Conservation (phyloP, 1,140 invertebrate species). For the Elymnias hypermnestra region DNA sequence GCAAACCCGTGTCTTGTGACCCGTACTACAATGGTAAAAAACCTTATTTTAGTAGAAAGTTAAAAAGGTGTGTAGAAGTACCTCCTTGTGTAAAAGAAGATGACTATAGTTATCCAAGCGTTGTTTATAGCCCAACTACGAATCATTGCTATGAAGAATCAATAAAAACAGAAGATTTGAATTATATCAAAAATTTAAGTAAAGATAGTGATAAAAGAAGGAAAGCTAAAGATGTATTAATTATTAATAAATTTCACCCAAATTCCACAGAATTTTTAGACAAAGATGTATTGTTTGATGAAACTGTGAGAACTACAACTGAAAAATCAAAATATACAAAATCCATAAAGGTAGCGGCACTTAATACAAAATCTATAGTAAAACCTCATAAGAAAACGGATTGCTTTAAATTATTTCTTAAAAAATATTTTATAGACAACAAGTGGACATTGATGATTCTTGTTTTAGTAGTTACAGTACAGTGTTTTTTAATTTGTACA, state of each 20-base stretch:
- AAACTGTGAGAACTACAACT: slow-evolving; percentile 5
- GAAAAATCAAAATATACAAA: background rate
- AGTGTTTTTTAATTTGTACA: slow-evolving; percentile 46
- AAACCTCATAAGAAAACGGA: background rate
- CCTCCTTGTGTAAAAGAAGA: slow-evolving; percentile 55
- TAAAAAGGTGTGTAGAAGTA: slow-evolving; percentile 59
- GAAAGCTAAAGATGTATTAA: slow-evolving; percentile 34
- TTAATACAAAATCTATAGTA: background rate
- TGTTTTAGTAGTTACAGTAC: slow-evolving; percentile 30
- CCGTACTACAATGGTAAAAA: slow-evolving; percentile 70
- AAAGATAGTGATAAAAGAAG: slow-evolving; percentile 19
- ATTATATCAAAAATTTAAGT: slow-evolving; percentile 30
- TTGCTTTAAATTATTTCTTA: background rate
- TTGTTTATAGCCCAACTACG: slow-evolving; percentile 44
- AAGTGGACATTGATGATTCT: slow-evolving; percentile 35
- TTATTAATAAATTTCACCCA: slow-evolving; percentile 25
- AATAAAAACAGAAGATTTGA: slow-evolving; percentile 37
- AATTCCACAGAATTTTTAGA: slow-evolving; percentile 5
- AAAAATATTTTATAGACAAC: slow-evolving; percentile 27
- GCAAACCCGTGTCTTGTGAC: slow-evolving; percentile 74
- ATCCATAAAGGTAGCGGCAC: background rate
- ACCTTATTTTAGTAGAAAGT: slow-evolving; percentile 54
- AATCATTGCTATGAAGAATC: slow-evolving; percentile 40
- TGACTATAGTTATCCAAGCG: slow-evolving; percentile 40
- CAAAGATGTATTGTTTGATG: slow-evolving; percentile 2